phyloP scores from a whole-genome alignment of 2,888 invertebrate species.

The Sipunculus nudus region DNA sequence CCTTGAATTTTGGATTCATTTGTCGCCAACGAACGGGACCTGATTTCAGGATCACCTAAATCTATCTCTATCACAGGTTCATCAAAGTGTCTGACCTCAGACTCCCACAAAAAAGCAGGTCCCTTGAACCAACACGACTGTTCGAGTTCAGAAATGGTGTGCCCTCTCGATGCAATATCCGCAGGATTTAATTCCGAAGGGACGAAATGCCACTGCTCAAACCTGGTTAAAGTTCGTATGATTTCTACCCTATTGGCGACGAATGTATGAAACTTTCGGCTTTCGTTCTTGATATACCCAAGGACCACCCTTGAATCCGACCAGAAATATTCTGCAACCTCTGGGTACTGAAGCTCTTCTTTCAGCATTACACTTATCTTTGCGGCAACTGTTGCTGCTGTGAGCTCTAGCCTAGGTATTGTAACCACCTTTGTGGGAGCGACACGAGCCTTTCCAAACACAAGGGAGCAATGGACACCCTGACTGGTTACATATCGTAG shows the following conservation, averaged over 20 bases:
- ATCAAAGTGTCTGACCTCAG: background rate
- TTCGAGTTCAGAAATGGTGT: background rate
- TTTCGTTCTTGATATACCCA: slow-evolving; percentile 20
- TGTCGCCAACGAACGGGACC: no score
- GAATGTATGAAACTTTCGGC: slow-evolving; percentile 40
- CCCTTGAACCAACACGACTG: slow-evolving; percentile 8
- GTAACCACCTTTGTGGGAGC: slow-evolving; percentile 36
- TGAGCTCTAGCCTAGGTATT: slow-evolving; percentile 37
- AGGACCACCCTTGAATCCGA: slow-evolving; percentile 11
- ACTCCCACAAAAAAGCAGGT: slow-evolving; percentile 10
- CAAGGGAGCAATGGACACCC: slow-evolving; percentile 29
- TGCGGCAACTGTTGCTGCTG: slow-evolving; percentile 27
- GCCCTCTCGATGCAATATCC: slow-evolving; percentile 32
- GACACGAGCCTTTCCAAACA: slow-evolving; percentile 39
- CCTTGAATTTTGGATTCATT: no score
- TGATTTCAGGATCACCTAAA: slow-evolving; percentile 1
- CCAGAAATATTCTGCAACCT: slow-evolving; percentile 19
- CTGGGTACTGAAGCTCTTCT: slow-evolving; percentile 8
- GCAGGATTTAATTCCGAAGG: slow-evolving; percentile 31
- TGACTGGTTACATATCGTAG: slow-evolving; percentile 9
- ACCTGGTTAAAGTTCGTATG: slow-evolving; percentile 29
- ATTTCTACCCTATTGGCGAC: slow-evolving; percentile 41
- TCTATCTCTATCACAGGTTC: background rate
- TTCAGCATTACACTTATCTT: background rate
- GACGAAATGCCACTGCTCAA: slow-evolving; percentile 43